Conservation (phyloP, 1,140 invertebrate species). For the Penaeus vannamei region DNA sequence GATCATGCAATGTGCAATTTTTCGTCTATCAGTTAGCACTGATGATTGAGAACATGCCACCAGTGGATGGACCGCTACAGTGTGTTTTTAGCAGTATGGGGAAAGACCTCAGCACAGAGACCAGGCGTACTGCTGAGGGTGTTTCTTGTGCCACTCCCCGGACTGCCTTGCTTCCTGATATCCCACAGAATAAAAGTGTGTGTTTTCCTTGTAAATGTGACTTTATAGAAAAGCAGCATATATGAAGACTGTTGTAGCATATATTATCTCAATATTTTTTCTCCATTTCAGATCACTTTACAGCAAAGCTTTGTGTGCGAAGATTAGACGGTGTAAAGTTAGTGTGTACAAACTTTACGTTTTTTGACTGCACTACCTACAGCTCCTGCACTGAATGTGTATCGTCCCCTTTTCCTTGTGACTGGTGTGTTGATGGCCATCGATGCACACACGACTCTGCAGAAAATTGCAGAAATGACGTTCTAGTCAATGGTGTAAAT, state of each 20-base stretch:
- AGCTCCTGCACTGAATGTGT: slow-evolving; percentile 95
- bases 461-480: slow-evolving; percentile 95
- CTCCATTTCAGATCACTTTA: slow-evolving; percentile 86
- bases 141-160: slow-evolving; percentile 95
- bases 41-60: slow-evolving; percentile 93
- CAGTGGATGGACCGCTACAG: slow-evolving; percentile 83
- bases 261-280: neutral
- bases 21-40: slow-evolving; percentile 80
- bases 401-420: slow-evolving; percentile 93
- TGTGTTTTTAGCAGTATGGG: slow-evolving; percentile 95
- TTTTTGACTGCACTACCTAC: slow-evolving; percentile 97
- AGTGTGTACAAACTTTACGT: slow-evolving; percentile 96
- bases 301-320: slow-evolving; percentile 94
- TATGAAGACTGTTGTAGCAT: too few relatives aligned
- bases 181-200: slow-evolving; percentile 89
- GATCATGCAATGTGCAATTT: slow-evolving; percentile 40
- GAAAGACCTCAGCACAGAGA: slow-evolving; percentile 91
- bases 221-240: too few relatives aligned
- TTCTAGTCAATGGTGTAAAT: slow-evolving; percentile 92
- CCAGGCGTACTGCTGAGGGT: slow-evolving; percentile 88
- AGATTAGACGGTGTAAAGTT: slow-evolving; percentile 92
- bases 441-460: slow-evolving; percentile 96
- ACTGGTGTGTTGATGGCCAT: slow-evolving; percentile 98
- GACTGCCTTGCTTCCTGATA: slow-evolving; percentile 82
- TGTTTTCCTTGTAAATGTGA: slow-evolving; percentile 50